Evolutionary conservation across 2,888 invertebrate species (phyloP).

Genomic region (Agrypnus murinus): DNA sequence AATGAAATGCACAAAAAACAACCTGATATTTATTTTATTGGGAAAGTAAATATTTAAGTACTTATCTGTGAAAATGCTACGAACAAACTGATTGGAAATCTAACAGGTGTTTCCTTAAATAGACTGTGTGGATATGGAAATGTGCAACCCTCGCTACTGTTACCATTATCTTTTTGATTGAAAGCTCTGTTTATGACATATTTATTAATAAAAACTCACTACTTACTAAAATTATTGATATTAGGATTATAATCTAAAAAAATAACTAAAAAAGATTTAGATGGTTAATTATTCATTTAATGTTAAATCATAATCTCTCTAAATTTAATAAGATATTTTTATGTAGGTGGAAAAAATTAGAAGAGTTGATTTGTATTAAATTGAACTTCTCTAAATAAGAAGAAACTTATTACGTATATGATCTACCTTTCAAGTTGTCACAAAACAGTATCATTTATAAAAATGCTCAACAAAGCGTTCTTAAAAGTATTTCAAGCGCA

Average conservation of each 20-base stretch:
- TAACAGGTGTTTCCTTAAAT: conserved; percentile 43
- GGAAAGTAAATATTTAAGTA: conserved; percentile 11
- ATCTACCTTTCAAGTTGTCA: not conserved
- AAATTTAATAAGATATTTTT: not conserved
- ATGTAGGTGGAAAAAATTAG: not conserved
- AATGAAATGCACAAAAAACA: not conserved
- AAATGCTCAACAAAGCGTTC: conserved; percentile 26
- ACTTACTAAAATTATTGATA: conserved; percentile 13
- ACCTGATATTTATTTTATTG: not conserved
- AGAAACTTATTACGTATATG: not conserved
- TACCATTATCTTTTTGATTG: conserved; percentile 27
- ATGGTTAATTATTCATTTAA: too few species aligned
- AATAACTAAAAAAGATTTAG: too few species aligned
- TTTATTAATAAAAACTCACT: conserved; percentile 16
- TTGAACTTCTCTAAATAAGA: not conserved
- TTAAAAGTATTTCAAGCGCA: conserved; percentile 28
- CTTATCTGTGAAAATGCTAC: conserved; percentile 22
- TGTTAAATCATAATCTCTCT: too few species aligned
- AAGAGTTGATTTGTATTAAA: not conserved
- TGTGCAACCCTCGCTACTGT: conserved; percentile 31
- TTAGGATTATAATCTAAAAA: not conserved
- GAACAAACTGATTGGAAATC: conserved; percentile 31
- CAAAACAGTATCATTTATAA: not conserved
- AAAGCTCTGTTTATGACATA: conserved; percentile 40
- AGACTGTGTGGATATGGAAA: conserved; percentile 32